Conservation (phyloP, 2,888 invertebrate genomes). For the Diaperis boleti region DNA sequence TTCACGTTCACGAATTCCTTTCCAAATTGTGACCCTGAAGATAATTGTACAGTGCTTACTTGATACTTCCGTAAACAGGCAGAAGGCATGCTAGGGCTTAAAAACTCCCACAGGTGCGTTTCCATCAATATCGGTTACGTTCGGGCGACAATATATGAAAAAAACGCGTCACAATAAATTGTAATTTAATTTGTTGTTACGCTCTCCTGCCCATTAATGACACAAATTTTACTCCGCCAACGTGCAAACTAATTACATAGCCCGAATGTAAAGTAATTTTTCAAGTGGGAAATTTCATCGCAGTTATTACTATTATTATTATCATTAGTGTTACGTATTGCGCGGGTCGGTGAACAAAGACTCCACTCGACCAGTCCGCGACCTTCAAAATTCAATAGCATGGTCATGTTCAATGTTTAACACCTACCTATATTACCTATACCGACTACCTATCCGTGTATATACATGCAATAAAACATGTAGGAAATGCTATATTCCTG, state of each 20-base stretch:
- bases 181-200: conserved; percentile 42
- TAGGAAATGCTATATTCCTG: conserved; percentile 19
- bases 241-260: conserved; percentile 31
- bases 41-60: conserved; percentile 7
- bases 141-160: not conserved
- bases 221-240: conserved; percentile 26
- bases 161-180: conserved; percentile 9
- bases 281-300: conserved; percentile 20
- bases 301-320: conserved; percentile 37
- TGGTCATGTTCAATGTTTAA: conserved; percentile 59
- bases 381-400: conserved; percentile 59
- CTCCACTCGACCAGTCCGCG: conserved; percentile 41
- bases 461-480: conserved; percentile 3
- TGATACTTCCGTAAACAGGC: conserved; percentile 21
- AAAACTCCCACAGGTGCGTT: too few relatives aligned
- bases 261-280: conserved; percentile 12
- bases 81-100: too few relatives aligned
- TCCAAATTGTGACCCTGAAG: conserved; percentile 20
- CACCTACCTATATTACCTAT: conserved; percentile 36
- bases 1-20: conserved; percentile 14
- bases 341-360: conserved; percentile 48
- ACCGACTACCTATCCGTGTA: conserved; percentile 8
- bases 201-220: conserved; percentile 35
- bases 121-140: not conserved
- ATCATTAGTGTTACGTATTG: conserved; percentile 44